Conservation (phyloP, 2,113 vertebrate genomes). For the Gulo gulo region DNA sequence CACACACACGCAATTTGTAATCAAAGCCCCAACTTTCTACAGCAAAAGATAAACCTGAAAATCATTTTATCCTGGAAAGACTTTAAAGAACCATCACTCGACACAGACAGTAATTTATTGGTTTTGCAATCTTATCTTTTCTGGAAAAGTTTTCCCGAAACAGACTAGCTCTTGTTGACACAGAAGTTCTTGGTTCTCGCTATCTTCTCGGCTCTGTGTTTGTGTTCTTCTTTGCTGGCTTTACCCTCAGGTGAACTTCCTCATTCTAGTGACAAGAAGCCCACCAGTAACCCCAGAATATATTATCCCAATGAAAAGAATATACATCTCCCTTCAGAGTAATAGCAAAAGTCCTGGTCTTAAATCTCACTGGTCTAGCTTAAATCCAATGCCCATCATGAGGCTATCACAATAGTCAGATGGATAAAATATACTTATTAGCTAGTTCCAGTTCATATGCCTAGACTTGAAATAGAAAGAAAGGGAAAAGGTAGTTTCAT, state of each 20-base stretch:
- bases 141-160: neutral
- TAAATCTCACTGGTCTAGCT: neutral
- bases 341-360: neutral
- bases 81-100: neutral
- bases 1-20: neutral
- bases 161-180: neutral
- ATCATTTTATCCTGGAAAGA: neutral
- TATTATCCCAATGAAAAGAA: neutral
- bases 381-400: neutral
- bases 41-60: constrained; percentile 4
- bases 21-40: neutral
- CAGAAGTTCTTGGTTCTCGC: neutral
- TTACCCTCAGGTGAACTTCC: neutral
- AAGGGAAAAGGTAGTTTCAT: neutral
- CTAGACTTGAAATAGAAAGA: neutral
- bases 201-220: neutral
- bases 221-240: neutral
- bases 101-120: neutral
- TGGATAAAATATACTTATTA: neutral
- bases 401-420: neutral
- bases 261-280: neutral
- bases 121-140: neutral
- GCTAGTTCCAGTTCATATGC: neutral
- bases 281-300: neutral
- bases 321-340: neutral